Conservation (phyloP, 1,140 invertebrate genomes). For the Brachionus calyciflorus region DNA sequence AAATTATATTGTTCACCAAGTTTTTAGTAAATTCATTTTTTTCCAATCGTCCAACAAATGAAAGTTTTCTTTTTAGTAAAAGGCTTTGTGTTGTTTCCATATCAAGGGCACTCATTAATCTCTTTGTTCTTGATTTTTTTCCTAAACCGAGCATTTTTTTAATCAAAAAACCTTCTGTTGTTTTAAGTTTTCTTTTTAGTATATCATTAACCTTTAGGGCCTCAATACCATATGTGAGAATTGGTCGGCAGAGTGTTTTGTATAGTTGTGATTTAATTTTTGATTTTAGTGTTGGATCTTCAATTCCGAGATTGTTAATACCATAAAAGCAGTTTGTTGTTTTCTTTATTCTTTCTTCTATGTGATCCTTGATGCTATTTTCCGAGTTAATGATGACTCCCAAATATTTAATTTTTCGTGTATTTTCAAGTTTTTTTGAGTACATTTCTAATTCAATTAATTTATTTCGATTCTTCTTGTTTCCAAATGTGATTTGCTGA, state of each 20-base stretch:
- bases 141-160: not conserved
- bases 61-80: too few species aligned
- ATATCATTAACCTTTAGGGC: not conserved
- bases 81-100: too few species aligned
- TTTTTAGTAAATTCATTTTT: too few species aligned
- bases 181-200: not conserved
- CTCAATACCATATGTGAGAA: not conserved
- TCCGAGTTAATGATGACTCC: not conserved
- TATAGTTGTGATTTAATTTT: not conserved
- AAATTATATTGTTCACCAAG: too few species aligned
- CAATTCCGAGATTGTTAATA: too few species aligned
- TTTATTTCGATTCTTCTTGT: not conserved
- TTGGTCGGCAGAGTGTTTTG: slow-evolving; percentile 6
- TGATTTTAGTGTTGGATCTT: too few species aligned
- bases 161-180: not conserved
- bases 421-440: not conserved
- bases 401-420: not conserved
- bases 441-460: not conserved
- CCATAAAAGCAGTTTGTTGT: too few species aligned
- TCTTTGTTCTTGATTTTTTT: not conserved
- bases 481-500: not conserved
- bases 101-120: not conserved
- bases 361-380: not conserved
- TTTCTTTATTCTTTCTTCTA: too few species aligned
- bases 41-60: too few species aligned